phyloP scores from a whole-genome alignment of 2,797 vertebrate species.

The Myotis findleyi region DNA sequence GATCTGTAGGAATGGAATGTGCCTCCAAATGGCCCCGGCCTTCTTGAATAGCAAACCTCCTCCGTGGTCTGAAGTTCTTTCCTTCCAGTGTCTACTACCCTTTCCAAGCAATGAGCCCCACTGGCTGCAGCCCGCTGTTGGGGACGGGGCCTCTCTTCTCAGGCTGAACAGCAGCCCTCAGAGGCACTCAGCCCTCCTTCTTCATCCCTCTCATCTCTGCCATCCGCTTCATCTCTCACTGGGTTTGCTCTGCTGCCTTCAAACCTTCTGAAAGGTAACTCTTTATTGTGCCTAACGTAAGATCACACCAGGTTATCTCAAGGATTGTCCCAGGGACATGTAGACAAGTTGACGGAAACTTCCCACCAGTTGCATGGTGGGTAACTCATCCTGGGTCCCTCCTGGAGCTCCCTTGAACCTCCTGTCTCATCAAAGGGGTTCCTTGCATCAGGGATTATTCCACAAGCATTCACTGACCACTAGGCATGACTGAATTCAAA shows the following conservation, averaged over 20 bases:
- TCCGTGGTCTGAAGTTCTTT: background rate
- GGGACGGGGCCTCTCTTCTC: rapidly evolving
- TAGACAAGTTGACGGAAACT: background rate
- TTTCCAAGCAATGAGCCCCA: background rate
- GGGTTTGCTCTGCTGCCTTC: background rate
- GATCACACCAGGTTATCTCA: background rate
- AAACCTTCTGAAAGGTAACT: background rate
- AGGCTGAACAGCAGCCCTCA: rapidly evolving
- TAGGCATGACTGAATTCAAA: background rate
- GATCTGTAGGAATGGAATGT: background rate
- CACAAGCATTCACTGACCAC: background rate
- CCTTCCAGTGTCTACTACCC: background rate
- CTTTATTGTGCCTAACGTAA: background rate
- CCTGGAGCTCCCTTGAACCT: background rate
- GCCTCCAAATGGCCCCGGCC: background rate
- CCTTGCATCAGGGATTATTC: background rate
- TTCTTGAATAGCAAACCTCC: background rate
- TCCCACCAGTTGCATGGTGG: background rate
- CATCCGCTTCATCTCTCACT: rapidly evolving
- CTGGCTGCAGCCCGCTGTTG: rapidly evolving
- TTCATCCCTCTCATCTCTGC: background rate
- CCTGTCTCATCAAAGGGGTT: background rate
- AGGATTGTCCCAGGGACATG: background rate
- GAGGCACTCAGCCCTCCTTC: too few species aligned
- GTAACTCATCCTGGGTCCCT: background rate